phyloP scores from a whole-genome alignment of 2,888 invertebrate genomes.

The Notodonta dromedarius region DNA sequence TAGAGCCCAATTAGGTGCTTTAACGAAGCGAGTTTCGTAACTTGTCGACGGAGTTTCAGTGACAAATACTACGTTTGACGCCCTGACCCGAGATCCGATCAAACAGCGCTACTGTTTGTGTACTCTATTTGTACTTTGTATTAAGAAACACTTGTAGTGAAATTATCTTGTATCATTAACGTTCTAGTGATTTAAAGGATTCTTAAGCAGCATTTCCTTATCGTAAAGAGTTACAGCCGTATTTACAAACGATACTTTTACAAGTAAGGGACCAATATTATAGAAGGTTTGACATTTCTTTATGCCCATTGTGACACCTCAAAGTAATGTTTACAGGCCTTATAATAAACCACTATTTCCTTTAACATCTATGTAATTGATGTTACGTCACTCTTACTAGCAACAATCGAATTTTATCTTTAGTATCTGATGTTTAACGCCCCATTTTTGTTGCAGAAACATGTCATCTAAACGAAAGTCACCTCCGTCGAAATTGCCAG shows the following conservation, averaged over 20 bases:
- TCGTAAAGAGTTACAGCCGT: too few relatives aligned
- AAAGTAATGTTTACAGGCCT: too few relatives aligned
- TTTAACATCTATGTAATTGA: too few relatives aligned
- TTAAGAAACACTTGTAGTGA: constrained; percentile 31
- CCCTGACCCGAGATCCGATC: constrained; percentile 67
- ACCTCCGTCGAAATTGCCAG: constrained; percentile 96
- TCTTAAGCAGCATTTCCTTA: constrained; percentile 3
- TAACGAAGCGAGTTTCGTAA: constrained; percentile 76
- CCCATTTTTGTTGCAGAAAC: constrained; percentile 88
- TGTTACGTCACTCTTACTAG: too few relatives aligned
- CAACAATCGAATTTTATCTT: too few relatives aligned
- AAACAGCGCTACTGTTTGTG: constrained; percentile 53
- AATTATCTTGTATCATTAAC: constrained; percentile 20
- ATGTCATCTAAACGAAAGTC: constrained; percentile 99
- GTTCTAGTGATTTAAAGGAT: neutral
- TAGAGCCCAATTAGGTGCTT: constrained; percentile 77
- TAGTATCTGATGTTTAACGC: too few relatives aligned
- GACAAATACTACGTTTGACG: constrained; percentile 72
- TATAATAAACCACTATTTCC: too few relatives aligned
- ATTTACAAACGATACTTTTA: too few relatives aligned
- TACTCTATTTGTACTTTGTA: constrained; percentile 43
- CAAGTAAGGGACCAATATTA: too few relatives aligned
- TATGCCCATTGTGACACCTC: too few relatives aligned
- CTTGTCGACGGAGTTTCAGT: constrained; percentile 64
- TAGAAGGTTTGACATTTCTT: too few relatives aligned